Conservation (phyloP, 1,140 invertebrate species). For the Drosophila subobscura region DNA sequence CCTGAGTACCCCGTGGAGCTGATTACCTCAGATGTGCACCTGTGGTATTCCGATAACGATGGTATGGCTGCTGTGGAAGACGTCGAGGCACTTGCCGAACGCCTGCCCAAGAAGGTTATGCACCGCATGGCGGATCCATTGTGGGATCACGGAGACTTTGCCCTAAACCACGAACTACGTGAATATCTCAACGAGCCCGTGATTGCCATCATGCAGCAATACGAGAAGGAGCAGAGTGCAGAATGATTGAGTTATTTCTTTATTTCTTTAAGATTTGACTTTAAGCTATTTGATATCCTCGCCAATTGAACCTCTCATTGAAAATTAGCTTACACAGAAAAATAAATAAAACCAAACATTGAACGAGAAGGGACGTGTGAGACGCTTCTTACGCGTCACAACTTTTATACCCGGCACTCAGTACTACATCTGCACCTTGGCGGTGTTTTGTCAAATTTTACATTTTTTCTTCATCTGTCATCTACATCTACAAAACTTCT, state of each 20-base stretch:
- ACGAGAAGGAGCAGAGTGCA: slow-evolving; percentile 19
- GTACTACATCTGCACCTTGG: too few species aligned
- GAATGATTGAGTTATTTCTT: slow-evolving; percentile 7
- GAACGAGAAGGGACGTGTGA: too few species aligned
- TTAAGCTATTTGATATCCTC: too few species aligned
- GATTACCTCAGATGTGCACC: slow-evolving; percentile 85
- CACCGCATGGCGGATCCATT: slow-evolving; percentile 84
- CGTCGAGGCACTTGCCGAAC: slow-evolving; percentile 84
- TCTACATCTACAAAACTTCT: too few species aligned
- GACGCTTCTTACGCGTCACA: too few species aligned
- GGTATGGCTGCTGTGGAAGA: slow-evolving; percentile 86
- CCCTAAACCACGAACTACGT: slow-evolving; percentile 43
- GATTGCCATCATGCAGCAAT: slow-evolving; percentile 61
- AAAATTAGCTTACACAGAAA: too few species aligned
- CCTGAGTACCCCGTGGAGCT: slow-evolving; percentile 86
- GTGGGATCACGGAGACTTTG: slow-evolving; percentile 87
- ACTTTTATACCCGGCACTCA: too few species aligned
- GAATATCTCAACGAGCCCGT: slow-evolving; percentile 64
- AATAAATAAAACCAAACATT: too few species aligned
- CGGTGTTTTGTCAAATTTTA: too few species aligned
- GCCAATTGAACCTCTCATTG: too few species aligned
- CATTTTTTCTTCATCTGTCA: too few species aligned
- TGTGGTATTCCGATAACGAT: slow-evolving; percentile 87
- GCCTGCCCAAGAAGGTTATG: slow-evolving; percentile 74
- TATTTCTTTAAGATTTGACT: too few species aligned